phyloP scores from a whole-genome alignment of 2,113 vertebrate species.

The Hypomesus transpacificus region DNA sequence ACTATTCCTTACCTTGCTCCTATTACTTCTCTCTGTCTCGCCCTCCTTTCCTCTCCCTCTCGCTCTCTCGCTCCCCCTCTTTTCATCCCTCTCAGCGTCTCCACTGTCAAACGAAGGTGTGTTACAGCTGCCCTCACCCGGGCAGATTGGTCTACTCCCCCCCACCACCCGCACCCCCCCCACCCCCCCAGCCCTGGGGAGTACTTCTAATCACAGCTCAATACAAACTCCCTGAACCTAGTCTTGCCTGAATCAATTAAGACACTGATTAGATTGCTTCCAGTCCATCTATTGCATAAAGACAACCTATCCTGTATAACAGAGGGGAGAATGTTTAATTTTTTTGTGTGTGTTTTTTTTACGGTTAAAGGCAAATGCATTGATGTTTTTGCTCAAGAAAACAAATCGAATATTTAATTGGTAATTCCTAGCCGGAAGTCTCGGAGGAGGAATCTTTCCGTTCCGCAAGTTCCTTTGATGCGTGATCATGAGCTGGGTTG shows the following conservation, averaged over 20 bases:
- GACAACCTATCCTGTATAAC: slow-evolving; percentile 29
- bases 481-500: slow-evolving; percentile 33
- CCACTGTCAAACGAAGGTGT: slow-evolving; percentile 5
- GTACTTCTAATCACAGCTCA: slow-evolving; percentile 72
- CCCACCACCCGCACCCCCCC: slow-evolving; percentile 50
- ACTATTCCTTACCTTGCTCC: too few relatives aligned
- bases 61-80: neutral
- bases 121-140: slow-evolving; percentile 5
- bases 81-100: neutral
- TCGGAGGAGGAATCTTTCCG: slow-evolving; percentile 7
- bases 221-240: slow-evolving; percentile 71
- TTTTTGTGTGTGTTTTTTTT: neutral
- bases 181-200: slow-evolving; percentile 52
- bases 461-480: slow-evolving; percentile 30
- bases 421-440: slow-evolving; percentile 25
- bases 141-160: slow-evolving; percentile 54
- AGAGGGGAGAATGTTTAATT: neutral
- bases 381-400: slow-evolving; percentile 25
- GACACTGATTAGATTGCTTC: slow-evolving; percentile 75
- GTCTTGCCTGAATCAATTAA: slow-evolving; percentile 77
- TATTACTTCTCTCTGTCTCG: neutral
- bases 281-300: slow-evolving; percentile 54
- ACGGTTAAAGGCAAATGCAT: neutral
- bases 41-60: neutral
- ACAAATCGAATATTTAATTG: slow-evolving; percentile 34